A percentile compares a stretch with the other conserved stretches of the same genome.
phyloP scores from a whole-genome alignment of 2,888 invertebrate species.

The Ferdinandea cuprea region DNA sequence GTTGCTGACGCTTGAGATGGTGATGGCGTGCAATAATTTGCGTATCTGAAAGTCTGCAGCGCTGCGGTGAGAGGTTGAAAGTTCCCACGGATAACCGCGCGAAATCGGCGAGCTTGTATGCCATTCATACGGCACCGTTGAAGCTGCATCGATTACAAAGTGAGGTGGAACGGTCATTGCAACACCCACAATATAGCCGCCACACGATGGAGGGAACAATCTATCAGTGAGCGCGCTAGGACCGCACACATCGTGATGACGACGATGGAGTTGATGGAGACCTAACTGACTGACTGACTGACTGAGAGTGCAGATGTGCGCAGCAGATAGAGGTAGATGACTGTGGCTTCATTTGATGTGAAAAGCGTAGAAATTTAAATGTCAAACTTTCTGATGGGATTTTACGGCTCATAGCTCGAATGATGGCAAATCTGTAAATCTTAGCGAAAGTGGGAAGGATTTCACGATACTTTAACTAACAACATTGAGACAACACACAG shows the following conservation, averaged over 20 bases:
- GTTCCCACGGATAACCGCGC: slow-evolving; percentile 56
- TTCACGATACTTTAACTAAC: too few species aligned
- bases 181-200: slow-evolving; percentile 69
- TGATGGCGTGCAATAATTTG: slow-evolving; percentile 71
- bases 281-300: slow-evolving; percentile 1
- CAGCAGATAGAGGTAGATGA: not conserved
- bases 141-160: slow-evolving; percentile 50
- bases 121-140: slow-evolving; percentile 5
- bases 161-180: slow-evolving; percentile 66
- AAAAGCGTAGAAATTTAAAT: slow-evolving; percentile 64
- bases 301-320: slow-evolving; percentile 17
- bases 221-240: slow-evolving; percentile 7
- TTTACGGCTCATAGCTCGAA: slow-evolving; percentile 3
- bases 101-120: slow-evolving; percentile 16
- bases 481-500: too few species aligned
- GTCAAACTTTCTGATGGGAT: slow-evolving; percentile 52
- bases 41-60: slow-evolving; percentile 47
- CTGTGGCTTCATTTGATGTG: slow-evolving; percentile 48
- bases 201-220: slow-evolving; percentile 25
- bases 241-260: slow-evolving; percentile 70
- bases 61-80: slow-evolving; percentile 2
- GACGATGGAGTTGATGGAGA: slow-evolving; percentile 24
- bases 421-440: slow-evolving; percentile 4
- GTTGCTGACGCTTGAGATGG: slow-evolving; percentile 49
- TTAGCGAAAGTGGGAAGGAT: too few species aligned